Base-by-base conservation (phyloP, 2,888 invertebrate genomes). In the Invenusta paracnida region DNA sequence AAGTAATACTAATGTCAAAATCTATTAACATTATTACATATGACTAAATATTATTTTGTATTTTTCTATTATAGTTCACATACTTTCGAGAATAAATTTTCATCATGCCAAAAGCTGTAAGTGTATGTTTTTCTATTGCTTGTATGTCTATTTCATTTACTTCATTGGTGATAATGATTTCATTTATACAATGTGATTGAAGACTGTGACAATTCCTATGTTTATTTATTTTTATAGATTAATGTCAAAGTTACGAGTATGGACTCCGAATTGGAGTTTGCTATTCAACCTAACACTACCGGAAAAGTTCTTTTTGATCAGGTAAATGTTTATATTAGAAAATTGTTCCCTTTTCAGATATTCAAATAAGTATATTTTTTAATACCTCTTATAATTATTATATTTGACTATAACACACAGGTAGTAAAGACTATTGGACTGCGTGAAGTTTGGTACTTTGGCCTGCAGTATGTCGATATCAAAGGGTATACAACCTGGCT, bases 221-320 rank as follows among this genome's bases (percentile, higher is more conserved):
- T n/a, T n/a, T n/a, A n/a, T n/a, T n/a, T n/a, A n/a, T n/a, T 85
- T 48, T 89, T 91, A 86, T 90, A 93, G 92, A 96, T 98, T 94
- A 98, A 98, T 94, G 98, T 99, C 92, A 95, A 98, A 93, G 99
- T 99, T 93, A 98, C 97, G 93, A 98, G 98, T 92, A 98, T 99
- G 98, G 99, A 99, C 94, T 98, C 99, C 93, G 99, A 99, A 94
- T 94, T 99, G 95, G 98, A 99, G 94, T 99, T 99, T 94, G 97
- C 98, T 93, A 99, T 99, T 94, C 98, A 98, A 94, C 96, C 96
- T 92, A 97, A 96, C 91, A 99, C 99, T 90, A 98, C 98, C 89
- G 99, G 99, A 92, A 99, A 98, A 93, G 98, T 99, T 93, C 94
- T 99, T 88, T 99, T 99, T 93, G 99, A 99, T 93, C 99, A 99